Conservation (phyloP, 1,140 invertebrate genomes). For the Gonioctena quinquepunctata region DNA sequence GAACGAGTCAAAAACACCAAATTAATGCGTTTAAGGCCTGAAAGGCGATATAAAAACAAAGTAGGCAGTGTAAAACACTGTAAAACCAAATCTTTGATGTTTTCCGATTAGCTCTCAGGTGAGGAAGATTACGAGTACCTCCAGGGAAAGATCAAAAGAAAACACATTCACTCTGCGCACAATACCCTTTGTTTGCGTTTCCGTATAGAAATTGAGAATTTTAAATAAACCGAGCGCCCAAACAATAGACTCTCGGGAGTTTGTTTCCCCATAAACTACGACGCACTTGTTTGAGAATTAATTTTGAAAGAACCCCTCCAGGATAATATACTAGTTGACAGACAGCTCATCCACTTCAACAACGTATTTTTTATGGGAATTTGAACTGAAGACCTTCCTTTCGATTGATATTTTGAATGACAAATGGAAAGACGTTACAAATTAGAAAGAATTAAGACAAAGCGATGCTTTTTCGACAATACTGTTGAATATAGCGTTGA, state of each 20-base stretch:
- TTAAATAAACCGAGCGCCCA: not conserved
- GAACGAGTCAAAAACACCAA: not conserved
- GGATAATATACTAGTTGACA: not conserved
- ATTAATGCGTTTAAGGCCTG: not conserved
- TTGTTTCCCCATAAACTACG: not conserved
- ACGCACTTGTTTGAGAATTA: not conserved
- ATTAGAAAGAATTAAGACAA: too few relatives aligned
- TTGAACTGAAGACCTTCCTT: too few relatives aligned
- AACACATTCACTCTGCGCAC: not conserved
- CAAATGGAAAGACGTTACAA: too few relatives aligned
- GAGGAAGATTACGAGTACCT: not conserved
- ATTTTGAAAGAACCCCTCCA: not conserved
- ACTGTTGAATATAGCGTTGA: too few relatives aligned
- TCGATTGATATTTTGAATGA: too few relatives aligned
- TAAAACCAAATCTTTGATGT: constrained; percentile 9
- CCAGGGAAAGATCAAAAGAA: not conserved
- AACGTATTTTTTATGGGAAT: too few relatives aligned
- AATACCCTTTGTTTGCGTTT: constrained; percentile 3
- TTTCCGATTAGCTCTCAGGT: constrained; percentile 3
- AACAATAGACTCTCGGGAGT: not conserved
- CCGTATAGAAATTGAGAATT: not conserved
- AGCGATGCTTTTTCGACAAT: too few relatives aligned
- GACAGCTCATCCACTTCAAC: too few relatives aligned
- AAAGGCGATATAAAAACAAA: not conserved
- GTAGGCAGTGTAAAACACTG: not conserved